Base-by-base conservation (phyloP, 23 tunicate species). In the Ascidia mentula region DNA sequence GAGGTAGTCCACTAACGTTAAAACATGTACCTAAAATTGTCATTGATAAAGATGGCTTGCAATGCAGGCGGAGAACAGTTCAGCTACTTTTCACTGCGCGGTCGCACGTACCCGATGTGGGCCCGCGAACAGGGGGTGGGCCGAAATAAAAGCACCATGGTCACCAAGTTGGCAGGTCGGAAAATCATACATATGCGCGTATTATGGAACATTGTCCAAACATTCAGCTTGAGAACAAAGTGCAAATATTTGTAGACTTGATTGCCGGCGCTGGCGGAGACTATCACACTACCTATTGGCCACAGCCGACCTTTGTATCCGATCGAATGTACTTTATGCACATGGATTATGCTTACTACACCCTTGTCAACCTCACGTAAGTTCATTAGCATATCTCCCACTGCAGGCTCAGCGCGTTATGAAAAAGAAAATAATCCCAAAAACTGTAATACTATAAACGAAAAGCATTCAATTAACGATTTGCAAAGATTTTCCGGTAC, bases 251-350 rank as follows among this genome's bases (percentile, higher is more conserved):
- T 74, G 40, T 40, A 87, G 92, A 87, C 75, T 40, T 33, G 12
- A 46, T 79, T 6, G 89, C 79, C 20, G 86, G 86, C 30, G 98
- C 98, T 38, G 98, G 93, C 0, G 99, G 99, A 13, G 99, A 96
- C 69, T 96, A 91, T 75, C 89, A 96, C 79, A 93, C 96, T 40
- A 91, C 99, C 20, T 96, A 96, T 69, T 96, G 99, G 99, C 97
- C 99, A 4, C 99, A 96, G 78, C 79, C 99, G 34, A 96, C 99
- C 30, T 93, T 88, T 80, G 93, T 93, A n/a, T 88, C 98, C 6
- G 86, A 80, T 60, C 85, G 92, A 69, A 40, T 93, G 72, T 80
- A 69, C 42, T 93, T 73, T 82, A 79, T 78, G 46, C 98, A 93
- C 71, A 31, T 88, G 33, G 89, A 93, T 32, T 83, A 80, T 46